Evolutionary conservation across 2,888 invertebrate species (phyloP), one percentile per base, ranked within the genome.

Genomic region (Tuta absoluta): DNA sequence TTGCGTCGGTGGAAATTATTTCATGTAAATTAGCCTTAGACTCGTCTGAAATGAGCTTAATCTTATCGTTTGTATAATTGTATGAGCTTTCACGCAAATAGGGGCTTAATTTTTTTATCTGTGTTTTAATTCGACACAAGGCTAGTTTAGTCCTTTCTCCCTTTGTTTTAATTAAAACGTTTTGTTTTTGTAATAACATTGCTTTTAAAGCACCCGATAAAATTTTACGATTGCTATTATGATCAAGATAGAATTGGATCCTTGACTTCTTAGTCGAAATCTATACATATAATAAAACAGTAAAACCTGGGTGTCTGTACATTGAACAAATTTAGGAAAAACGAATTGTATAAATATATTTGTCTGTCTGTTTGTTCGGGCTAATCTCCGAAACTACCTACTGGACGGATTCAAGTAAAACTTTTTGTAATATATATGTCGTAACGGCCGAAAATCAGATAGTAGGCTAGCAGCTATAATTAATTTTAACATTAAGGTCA

Each of bases 21-120:
- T 85, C 79, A 85, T 86, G 86, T 79, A 85, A 86, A 86, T 82
- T 76, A 79, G 75, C 69, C 71, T 73, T 72, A 71, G 75, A 80
- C 79, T 79, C 76, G 80, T 85, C 84, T 82, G 77, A 82, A 86
- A 81, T 76, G 79, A 76, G 76, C 76, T 79, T 84, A 84, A 82
- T 85, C 83, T 85, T 82, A 84, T 82, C 84, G 77, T 75, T 41
- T 19, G 65, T 37, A 63, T 65, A 65, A 65, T 65, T 65, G 65
- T 65, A 65, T 63, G 63, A 58, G 45, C 38, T 19, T 45, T 17
- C 48, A 63, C 65, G 58, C 65, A 65, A 65, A 65, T 65, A 59
- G 63, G 56, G 61, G 49, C 24, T 63, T 63, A 65, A 63, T 65
- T 65, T 65, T 65, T 65, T 65, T 65, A 65, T 59, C 63, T 59